Percentiles rank a stretch among this genome's conserved stretches.
These are phyloP conservation scores for Rambutsinella grinnellia DNA, from an alignment of 2,888 invertebrate species.

Conservation along the genomic window DNA sequence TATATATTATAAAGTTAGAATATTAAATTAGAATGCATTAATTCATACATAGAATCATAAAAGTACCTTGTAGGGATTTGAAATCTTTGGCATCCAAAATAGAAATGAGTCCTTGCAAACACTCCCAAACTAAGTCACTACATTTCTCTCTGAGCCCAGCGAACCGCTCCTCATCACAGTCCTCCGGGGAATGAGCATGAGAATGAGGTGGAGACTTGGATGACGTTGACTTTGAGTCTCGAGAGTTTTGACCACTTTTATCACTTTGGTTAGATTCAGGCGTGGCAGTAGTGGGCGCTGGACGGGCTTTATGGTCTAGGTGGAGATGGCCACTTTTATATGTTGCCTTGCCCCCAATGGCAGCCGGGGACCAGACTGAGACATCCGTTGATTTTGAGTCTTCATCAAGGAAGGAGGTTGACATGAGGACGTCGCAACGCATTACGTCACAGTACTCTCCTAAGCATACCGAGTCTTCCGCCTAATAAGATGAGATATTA, in stretches of 20 bases:
- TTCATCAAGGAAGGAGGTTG: slow-evolving; percentile 68
- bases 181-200: slow-evolving; percentile 37
- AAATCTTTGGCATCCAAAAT: slow-evolving; percentile 66
- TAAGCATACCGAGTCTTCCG: slow-evolving; percentile 91
- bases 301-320: slow-evolving; percentile 44
- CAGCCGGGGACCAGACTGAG: slow-evolving; percentile 65
- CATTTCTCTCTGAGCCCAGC: slow-evolving; percentile 62
- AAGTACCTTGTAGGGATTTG: slow-evolving; percentile 64
- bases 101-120: slow-evolving; percentile 65
- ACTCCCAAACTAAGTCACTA: slow-evolving; percentile 65
- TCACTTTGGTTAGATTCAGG: slow-evolving; percentile 25
- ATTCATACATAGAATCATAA: slow-evolving; percentile 6
- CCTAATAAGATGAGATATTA: slow-evolving; percentile 72
- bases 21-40: background rate
- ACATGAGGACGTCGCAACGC: slow-evolving; percentile 89
- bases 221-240: slow-evolving; percentile 1
- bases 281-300: slow-evolving; percentile 6
- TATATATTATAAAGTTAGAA: background rate
- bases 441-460: slow-evolving; percentile 97
- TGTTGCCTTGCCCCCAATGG: slow-evolving; percentile 32
- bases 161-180: slow-evolving; percentile 65
- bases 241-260: background rate
- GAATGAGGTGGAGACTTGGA: slow-evolving; percentile 2
- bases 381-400: slow-evolving; percentile 65
- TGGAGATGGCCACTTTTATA: slow-evolving; percentile 34